Percentiles rank a stretch among this genome's conserved stretches.
Conservation (phyloP, 1,140 invertebrate genomes). For the Megalonaias nervosa region DNA sequence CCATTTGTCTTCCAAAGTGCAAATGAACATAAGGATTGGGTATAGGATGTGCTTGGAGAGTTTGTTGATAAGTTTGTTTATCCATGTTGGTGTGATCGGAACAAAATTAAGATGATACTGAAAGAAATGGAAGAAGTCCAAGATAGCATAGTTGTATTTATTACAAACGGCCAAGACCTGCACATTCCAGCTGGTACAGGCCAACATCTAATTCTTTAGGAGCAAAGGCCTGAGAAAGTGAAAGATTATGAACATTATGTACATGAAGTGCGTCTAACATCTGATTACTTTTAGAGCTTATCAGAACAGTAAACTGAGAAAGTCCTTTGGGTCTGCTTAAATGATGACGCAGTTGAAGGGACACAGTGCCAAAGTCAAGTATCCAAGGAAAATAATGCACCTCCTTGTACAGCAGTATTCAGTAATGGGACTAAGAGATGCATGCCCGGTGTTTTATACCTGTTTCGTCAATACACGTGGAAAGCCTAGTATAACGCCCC, state of each 20-base stretch:
- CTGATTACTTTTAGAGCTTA: not conserved
- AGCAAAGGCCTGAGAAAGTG: not conserved
- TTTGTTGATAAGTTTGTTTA: slow-evolving; percentile 7
- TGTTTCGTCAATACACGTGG: slow-evolving; percentile 4
- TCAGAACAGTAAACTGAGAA: slow-evolving; percentile 1
- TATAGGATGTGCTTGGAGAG: not conserved
- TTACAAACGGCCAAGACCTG: not conserved
- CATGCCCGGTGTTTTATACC: slow-evolving; percentile 4
- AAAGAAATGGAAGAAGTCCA: not conserved
- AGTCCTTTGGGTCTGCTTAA: not conserved
- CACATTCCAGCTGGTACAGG: not conserved
- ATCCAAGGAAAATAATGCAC: slow-evolving; percentile 5
- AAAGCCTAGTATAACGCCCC: not conserved
- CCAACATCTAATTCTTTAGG: too few species aligned
- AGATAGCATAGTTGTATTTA: not conserved
- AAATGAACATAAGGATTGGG: not conserved
- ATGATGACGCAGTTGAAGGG: slow-evolving; percentile 14
- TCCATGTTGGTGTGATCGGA: not conserved
- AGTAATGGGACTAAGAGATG: slow-evolving; percentile 4
- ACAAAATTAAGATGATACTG: not conserved
- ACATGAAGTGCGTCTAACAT: slow-evolving; percentile 3
- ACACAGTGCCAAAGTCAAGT: slow-evolving; percentile 8
- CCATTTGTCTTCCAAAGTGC: not conserved
- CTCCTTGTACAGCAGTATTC: slow-evolving; percentile 18
- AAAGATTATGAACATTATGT: too few species aligned